Percentiles rank a stretch among this genome's conserved stretches.
Conservation (phyloP, 2,113 vertebrate species). For the Microtus montanus region DNA sequence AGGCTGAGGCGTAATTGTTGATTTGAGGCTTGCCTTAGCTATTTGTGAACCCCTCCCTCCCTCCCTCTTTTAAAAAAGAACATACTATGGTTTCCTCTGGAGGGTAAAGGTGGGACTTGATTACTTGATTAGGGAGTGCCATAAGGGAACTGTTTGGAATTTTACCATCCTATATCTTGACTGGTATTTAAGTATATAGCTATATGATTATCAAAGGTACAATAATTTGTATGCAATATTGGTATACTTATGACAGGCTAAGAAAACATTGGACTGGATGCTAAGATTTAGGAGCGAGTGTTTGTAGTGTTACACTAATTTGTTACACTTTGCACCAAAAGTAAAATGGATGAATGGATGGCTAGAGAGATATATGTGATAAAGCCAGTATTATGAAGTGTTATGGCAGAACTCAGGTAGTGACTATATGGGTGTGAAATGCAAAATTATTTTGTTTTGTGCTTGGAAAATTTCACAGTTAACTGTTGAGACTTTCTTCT, state of each 20-base stretch:
- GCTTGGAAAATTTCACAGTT: constrained; percentile 13
- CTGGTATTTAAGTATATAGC: background rate
- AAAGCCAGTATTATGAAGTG: background rate
- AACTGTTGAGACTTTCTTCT: background rate
- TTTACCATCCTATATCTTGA: background rate
- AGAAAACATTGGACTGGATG: background rate
- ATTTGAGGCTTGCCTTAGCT: background rate
- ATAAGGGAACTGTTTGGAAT: background rate
- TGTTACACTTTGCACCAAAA: constrained; percentile 13
- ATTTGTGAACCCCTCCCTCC: background rate
- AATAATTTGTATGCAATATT: background rate
- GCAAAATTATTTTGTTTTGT: background rate
- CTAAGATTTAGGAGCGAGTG: background rate
- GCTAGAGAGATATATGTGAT: background rate
- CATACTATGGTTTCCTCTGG: background rate
- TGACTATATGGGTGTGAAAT: background rate
- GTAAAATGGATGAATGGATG: background rate
- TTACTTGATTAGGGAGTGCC: background rate
- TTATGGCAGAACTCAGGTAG: background rate
- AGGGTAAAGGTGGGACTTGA: background rate
- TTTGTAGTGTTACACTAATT: background rate
- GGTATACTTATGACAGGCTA: background rate
- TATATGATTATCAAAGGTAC: background rate
- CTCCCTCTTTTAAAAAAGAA: background rate
- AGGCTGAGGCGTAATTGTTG: background rate